Conservation (phyloP, 2,888 invertebrate species). For the Andrena marginata region DNA sequence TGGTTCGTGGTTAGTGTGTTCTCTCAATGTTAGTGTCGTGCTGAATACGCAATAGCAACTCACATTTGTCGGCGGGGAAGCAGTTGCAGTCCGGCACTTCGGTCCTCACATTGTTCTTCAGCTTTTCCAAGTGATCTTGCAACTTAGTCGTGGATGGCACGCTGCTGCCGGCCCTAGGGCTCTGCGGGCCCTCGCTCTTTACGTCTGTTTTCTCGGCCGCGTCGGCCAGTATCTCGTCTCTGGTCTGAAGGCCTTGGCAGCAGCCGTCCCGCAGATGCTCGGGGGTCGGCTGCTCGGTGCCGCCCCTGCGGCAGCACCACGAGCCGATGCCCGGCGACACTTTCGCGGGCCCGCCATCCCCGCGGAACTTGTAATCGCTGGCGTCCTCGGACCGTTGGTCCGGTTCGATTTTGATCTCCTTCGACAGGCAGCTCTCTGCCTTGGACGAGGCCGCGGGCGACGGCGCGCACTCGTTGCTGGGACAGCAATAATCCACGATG, state of each 20-base stretch:
- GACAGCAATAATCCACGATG: conserved; percentile 70
- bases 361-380: conserved; percentile 86
- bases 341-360: conserved; percentile 90
- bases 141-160: conserved; percentile 86
- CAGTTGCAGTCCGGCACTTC: conserved; percentile 97
- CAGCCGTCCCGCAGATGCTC: conserved; percentile 91
- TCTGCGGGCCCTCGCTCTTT: conserved; percentile 78
- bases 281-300: conserved; percentile 90
- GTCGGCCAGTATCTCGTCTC: conserved; percentile 89
- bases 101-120: conserved; percentile 90
- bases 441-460: conserved; percentile 45
- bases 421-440: conserved; percentile 64
- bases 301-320: conserved; percentile 91
- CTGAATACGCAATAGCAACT: conserved; percentile 82
- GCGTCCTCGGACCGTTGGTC: conserved; percentile 66
- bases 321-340: conserved; percentile 89
- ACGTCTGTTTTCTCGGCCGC: conserved; percentile 84
- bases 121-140: conserved; percentile 87
- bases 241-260: conserved; percentile 90
- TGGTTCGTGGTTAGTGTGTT: conserved; percentile 78
- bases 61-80: conserved; percentile 92
- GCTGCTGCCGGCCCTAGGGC: conserved; percentile 76
- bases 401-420: conserved; percentile 78
- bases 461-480: conserved; percentile 63
- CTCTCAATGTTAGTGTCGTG: conserved; percentile 82